These are phyloP conservation scores for Cariama cristata DNA, from an alignment of 2,113 vertebrate species.

Conservation along the genomic window DNA sequence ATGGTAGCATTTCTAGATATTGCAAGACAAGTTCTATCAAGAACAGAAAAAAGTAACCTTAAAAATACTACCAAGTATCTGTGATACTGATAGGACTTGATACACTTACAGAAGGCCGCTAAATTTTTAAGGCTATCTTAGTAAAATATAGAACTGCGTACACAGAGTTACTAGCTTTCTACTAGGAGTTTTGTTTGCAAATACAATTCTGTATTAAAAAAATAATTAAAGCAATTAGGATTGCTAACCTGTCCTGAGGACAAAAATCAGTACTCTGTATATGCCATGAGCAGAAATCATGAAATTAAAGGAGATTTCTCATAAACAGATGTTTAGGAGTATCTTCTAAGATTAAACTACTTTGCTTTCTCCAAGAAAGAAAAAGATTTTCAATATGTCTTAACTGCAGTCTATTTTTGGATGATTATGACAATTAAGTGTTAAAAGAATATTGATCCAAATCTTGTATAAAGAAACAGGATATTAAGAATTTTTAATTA, in stretches of 20 bases:
- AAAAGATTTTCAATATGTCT: background rate
- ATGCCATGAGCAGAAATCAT: background rate
- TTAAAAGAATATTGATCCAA: conserved; percentile 19
- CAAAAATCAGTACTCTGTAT: background rate
- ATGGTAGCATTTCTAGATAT: background rate
- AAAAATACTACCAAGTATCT: background rate
- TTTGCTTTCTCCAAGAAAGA: background rate
- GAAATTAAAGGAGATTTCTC: background rate
- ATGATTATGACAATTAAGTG: background rate
- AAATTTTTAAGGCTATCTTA: background rate
- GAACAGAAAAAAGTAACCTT: background rate
- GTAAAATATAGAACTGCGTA: background rate
- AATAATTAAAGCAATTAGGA: background rate
- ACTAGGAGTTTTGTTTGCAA: background rate
- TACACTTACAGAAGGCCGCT: background rate
- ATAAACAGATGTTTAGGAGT: background rate
- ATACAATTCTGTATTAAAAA: background rate
- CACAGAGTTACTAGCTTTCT: background rate
- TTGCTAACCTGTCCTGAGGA: background rate
- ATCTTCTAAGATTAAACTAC: background rate
- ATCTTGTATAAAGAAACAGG: background rate
- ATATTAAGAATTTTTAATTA: conserved; percentile 12
- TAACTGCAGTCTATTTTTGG: background rate
- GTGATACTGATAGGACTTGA: background rate
- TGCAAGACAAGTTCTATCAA: background rate